phyloP scores from a whole-genome alignment of 2,797 vertebrate species.

The Liparis tanakae region DNA sequence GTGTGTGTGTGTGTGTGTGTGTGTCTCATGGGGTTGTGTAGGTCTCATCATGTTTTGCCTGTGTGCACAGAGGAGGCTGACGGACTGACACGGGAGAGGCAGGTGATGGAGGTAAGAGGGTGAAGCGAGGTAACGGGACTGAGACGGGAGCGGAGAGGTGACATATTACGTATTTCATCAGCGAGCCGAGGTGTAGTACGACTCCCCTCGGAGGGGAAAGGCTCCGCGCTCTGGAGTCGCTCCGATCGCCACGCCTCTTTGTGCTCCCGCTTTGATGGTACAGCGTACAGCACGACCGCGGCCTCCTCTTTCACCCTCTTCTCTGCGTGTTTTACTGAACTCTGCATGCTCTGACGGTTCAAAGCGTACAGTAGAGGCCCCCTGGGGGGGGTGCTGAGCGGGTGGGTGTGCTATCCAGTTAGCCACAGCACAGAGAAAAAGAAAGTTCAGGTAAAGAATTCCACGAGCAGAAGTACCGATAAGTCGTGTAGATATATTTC shows the following conservation, averaged over 20 bases:
- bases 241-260: slow-evolving; percentile 56
- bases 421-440: neutral
- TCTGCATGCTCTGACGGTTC: slow-evolving; percentile 20
- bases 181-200: slow-evolving; percentile 54
- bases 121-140: slow-evolving; percentile 52
- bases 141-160: slow-evolving; percentile 55
- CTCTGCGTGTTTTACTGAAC: slow-evolving; percentile 20
- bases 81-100: neutral
- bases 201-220: slow-evolving; percentile 65
- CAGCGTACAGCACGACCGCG: slow-evolving; percentile 11
- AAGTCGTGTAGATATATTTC: too few relatives aligned
- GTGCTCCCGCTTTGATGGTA: slow-evolving; percentile 26
- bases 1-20: neutral
- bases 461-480: slow-evolving; percentile 3
- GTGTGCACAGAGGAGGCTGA: neutral
- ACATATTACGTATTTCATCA: slow-evolving; percentile 60
- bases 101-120: slow-evolving; percentile 46
- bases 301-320: slow-evolving; percentile 17
- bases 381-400: slow-evolving; percentile 2
- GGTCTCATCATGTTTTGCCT: too few relatives aligned
- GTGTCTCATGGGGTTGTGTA: neutral
- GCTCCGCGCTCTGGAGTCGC: slow-evolving; percentile 51
- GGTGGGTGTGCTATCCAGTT: neutral
- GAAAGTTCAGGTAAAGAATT: neutral
- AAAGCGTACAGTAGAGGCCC: slow-evolving; percentile 8